These are phyloP conservation scores for Ia io DNA, from an alignment of 2,113 vertebrate species.

Conservation along the genomic window DNA sequence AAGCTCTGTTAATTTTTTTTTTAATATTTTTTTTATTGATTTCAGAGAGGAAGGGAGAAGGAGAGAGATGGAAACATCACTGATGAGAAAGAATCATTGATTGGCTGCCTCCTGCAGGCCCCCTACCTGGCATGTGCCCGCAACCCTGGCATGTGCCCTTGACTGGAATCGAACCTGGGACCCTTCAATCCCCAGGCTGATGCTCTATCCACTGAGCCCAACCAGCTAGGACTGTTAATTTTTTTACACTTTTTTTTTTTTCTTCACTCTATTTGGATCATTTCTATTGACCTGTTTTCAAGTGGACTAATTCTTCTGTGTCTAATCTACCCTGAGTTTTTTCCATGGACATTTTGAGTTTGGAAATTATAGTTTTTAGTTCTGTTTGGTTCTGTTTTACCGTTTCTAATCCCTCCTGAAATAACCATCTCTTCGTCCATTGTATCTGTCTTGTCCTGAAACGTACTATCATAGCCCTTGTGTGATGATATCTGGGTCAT, in stretches of 20 bases:
- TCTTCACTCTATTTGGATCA: neutral
- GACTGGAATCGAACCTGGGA: no score
- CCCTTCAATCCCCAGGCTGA: no score
- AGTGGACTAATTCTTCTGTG: neutral
- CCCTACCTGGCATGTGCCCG: accelerated
- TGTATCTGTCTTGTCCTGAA: neutral
- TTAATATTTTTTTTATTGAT: no score
- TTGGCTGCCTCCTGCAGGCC: no score
- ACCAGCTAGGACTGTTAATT: neutral
- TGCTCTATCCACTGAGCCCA: no score
- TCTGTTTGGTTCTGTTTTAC: neutral
- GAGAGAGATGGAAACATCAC: no score
- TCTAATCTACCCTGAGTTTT: neutral
- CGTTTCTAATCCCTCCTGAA: neutral
- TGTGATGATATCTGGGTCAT: neutral
- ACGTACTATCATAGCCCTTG: neutral
- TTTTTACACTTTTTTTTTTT: neutral
- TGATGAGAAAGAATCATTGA: no score
- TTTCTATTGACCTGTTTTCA: neutral
- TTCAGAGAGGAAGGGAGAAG: no score
- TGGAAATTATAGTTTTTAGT: neutral
- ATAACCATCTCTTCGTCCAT: neutral
- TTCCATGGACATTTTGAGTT: neutral
- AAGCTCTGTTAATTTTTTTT: no score
- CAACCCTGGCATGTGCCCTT: no score